Conservation (phyloP, 53 echinoderm and acorn worm species). For the Astropecten irregularis region DNA sequence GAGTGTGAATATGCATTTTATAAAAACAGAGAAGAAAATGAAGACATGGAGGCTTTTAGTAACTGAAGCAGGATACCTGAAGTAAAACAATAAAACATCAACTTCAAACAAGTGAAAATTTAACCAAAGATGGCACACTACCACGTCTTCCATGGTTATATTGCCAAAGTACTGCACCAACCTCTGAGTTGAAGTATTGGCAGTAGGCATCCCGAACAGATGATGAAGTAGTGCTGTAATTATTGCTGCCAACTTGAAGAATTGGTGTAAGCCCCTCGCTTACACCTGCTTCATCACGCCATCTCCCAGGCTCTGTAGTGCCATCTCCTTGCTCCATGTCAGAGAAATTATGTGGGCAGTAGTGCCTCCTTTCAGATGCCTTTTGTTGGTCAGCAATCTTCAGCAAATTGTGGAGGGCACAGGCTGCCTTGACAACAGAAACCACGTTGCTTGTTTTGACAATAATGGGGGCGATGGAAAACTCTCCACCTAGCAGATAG, state of each 20-base stretch:
- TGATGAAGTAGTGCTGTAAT: background rate
- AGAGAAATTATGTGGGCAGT: constrained; percentile 1
- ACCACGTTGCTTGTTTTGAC: background rate
- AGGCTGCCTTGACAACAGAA: constrained; percentile 7
- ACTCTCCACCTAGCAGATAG: constrained; percentile 22
- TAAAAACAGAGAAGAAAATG: too few relatives aligned
- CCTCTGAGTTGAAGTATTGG: background rate
- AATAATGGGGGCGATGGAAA: constrained; percentile 6
- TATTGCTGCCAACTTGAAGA: too few relatives aligned
- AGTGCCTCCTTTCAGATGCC: background rate
- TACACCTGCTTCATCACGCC: too few relatives aligned
- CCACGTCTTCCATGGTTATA: background rate
- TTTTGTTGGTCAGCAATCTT: background rate
- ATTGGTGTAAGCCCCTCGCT: too few relatives aligned
- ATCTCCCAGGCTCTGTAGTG: background rate
- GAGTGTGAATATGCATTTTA: too few relatives aligned
- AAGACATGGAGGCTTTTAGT: too few relatives aligned
- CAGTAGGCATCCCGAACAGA: background rate
- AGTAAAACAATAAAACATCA: too few relatives aligned
- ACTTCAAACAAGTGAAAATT: too few relatives aligned
- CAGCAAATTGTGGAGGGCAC: constrained; percentile 48
- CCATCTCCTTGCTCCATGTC: background rate
- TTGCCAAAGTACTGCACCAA: background rate
- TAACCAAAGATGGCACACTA: too few relatives aligned
- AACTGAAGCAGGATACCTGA: too few relatives aligned